These are phyloP conservation scores for Schizopygopsis malacanthus DNA, from an alignment of 2,797 vertebrate species.

Conservation along the genomic window DNA sequence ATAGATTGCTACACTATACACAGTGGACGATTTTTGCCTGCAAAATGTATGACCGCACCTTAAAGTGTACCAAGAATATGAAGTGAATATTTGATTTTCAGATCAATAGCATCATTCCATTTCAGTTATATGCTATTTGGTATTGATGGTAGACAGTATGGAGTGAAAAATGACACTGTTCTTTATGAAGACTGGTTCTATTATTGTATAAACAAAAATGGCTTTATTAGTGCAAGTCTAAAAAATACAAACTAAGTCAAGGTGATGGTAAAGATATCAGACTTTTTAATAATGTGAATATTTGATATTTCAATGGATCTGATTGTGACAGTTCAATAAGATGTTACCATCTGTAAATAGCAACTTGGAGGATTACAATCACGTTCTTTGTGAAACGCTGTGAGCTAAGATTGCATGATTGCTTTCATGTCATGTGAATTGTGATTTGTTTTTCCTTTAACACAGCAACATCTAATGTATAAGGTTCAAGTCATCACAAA, in stretches of 20 bases:
- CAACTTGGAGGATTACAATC: constrained; percentile 27
- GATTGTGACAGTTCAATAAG: constrained; percentile 24
- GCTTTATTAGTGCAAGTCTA: constrained; percentile 10
- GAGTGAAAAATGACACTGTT: constrained; percentile 30
- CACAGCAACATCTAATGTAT: constrained; percentile 48
- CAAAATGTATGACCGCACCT: constrained; percentile 20
- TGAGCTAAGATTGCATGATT: constrained; percentile 64
- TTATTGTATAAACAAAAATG: constrained; percentile 12
- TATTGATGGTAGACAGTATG: constrained; percentile 17
- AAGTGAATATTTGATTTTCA: constrained; percentile 43
- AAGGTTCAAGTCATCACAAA: constrained; percentile 44
- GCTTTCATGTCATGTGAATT: constrained; percentile 58
- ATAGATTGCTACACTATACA: not conserved
- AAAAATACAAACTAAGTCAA: not conserved
- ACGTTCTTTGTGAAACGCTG: constrained; percentile 60
- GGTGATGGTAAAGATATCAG: not conserved
- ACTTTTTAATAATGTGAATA: not conserved
- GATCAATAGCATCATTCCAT: constrained; percentile 43
- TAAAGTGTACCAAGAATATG: constrained; percentile 16
- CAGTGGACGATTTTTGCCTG: not conserved
- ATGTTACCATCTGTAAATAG: constrained; percentile 34
- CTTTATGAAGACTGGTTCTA: constrained; percentile 33
- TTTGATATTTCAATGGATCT: constrained; percentile 1
- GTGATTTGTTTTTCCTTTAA: constrained; percentile 43
- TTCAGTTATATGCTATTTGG: constrained; percentile 41